Evolutionary conservation across 2,888 invertebrate genomes (phyloP).

Genomic region (Drosophila parthenogenetica): DNA sequence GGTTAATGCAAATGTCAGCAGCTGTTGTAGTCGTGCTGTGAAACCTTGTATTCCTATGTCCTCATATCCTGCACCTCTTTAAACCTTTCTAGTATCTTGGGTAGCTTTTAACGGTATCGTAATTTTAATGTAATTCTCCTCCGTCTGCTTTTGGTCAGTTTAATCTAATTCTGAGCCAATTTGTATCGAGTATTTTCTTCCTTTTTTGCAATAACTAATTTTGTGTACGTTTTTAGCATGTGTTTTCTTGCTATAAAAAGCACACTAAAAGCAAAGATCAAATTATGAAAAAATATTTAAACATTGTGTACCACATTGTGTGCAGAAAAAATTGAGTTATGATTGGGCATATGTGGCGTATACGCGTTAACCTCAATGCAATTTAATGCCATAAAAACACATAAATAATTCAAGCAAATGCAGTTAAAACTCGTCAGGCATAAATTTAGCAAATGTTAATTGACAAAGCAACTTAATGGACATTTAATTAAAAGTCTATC

Average conservation of each 20-base stretch:
- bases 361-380: constrained; percentile 17
- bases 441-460: constrained; percentile 3
- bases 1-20: too few relatives aligned
- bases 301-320: constrained; percentile 3
- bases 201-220: too few relatives aligned
- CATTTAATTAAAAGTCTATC: constrained; percentile 5
- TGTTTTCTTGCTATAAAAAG: not conserved
- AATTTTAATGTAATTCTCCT: too few relatives aligned
- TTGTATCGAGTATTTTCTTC: not conserved
- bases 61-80: too few relatives aligned
- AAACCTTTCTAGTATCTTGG: too few relatives aligned
- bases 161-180: not conserved
- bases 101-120: too few relatives aligned
- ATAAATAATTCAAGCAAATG: constrained; percentile 39
- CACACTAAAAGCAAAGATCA: too few relatives aligned
- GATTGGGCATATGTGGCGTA: constrained; percentile 2
- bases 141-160: not conserved
- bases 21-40: too few relatives aligned
- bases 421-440: not conserved
- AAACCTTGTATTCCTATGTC: too few relatives aligned
- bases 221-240: too few relatives aligned
- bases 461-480: constrained; percentile 14
- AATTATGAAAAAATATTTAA: not conserved
- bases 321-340: constrained; percentile 38
- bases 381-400: constrained; percentile 28